phyloP scores from a whole-genome alignment of 2,797 vertebrate genomes.

The Sebastolobus alascanus region DNA sequence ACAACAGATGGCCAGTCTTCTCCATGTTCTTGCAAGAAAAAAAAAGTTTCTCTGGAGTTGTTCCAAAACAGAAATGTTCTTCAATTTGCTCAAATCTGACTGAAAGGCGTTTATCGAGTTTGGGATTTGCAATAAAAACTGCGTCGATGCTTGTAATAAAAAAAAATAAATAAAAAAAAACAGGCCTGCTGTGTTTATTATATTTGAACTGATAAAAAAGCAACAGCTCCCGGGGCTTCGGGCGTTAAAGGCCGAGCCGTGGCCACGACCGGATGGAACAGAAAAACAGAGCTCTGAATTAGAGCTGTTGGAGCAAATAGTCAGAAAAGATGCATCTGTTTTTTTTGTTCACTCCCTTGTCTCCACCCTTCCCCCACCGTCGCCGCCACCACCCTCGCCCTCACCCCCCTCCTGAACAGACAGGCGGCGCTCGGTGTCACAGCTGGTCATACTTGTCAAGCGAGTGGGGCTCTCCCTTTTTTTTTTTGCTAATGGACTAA shows the following conservation, averaged over 20 bases:
- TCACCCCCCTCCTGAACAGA: constrained; percentile 57
- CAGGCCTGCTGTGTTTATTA: constrained; percentile 49
- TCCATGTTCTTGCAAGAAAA: constrained; percentile 4
- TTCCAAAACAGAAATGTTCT: constrained; percentile 1
- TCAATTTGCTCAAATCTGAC: constrained; percentile 23
- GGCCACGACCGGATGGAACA: constrained; percentile 30
- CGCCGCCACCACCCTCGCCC: constrained; percentile 29
- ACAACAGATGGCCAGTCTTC: constrained; percentile 50
- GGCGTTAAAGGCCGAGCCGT: constrained; percentile 11
- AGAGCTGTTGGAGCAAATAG: constrained; percentile 70
- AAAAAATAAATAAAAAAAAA: constrained; percentile 11
- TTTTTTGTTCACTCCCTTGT: constrained; percentile 75
- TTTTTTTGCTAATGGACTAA: constrained; percentile 81
- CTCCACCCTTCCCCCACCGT: constrained; percentile 70
- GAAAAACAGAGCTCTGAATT: constrained; percentile 48
- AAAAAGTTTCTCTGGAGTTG: neutral
- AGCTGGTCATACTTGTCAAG: constrained; percentile 84
- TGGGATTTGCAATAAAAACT: constrained; percentile 55
- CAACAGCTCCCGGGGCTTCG: constrained; percentile 23
- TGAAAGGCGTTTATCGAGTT: constrained; percentile 41
- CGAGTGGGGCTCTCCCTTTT: constrained; percentile 73
- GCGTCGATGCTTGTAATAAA: constrained; percentile 53
- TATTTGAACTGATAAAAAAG: constrained; percentile 48
- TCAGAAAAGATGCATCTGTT: constrained; percentile 77
- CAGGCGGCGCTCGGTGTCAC: constrained; percentile 76